Evolutionary conservation across 2,113 vertebrate genomes (phyloP), one percentile per base, ranked within the genome.

Genomic region (Lagopus leucura): DNA sequence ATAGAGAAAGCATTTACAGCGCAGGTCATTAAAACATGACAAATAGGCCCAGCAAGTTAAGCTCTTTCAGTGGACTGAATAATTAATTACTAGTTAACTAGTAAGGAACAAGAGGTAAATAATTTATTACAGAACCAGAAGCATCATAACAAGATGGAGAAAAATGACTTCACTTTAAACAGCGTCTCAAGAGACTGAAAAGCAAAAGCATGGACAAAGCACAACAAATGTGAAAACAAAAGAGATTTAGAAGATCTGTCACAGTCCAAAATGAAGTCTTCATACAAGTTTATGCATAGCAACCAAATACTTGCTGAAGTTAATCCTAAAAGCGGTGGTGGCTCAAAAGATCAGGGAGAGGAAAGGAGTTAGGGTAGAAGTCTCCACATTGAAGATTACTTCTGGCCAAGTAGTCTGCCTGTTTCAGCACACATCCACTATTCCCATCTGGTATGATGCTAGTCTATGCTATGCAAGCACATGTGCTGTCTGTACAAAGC

Each of bases 51-150:
- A 30, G 48, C 54, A 42, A 94, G 82, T 86, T 72, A 70, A 87
- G 71, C 69, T 91, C 55, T 21, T 85, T 90, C 77, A 89, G 57
- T 19, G 75, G 34, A 50, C 32, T 83, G 71, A 93, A 77, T 82
- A 89, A 79, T 47, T 90, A 71, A 79, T 47, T 90, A 71, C 74
- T 83, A 83, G 78, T 85, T 94, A 92, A 93, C 48, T 84, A n/a
- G 18, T n/a, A 79, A 81, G 57, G 32, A 94, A 82, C 32, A 45
- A 80, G 20, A 64, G 34, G 55, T 71, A 88, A 79, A 88, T 88
- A 27, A 92, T 87, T 92, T 93, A 77, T 74, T 91, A 63, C 52
- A 88, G 61, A 91, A 82, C 81, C 60, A 85, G 38, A 91, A 78
- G 34, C 52, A 71, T 60, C 71, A 36, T 60, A 87, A 73, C 22